Evolutionary conservation across 2,797 vertebrate species (phyloP).

Genomic region (Eutrigla gurnardus): DNA sequence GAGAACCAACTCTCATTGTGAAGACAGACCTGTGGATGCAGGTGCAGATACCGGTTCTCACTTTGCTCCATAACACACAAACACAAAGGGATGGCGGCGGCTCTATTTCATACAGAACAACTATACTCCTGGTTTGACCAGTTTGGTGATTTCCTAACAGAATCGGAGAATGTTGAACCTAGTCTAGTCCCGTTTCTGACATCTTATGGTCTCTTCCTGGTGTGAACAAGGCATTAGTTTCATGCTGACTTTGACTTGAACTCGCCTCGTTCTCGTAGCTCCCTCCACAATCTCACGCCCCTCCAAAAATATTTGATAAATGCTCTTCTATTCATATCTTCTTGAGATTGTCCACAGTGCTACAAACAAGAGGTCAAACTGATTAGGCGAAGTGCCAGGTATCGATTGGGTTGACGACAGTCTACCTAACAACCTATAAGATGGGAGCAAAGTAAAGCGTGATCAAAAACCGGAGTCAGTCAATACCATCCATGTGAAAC

Average conservation of each 20-base stretch:
- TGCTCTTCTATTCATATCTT: neutral
- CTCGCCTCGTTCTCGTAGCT: neutral
- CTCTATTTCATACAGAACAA: neutral
- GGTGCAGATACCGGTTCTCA: neutral
- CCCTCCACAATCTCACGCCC: neutral
- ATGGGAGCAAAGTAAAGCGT: neutral
- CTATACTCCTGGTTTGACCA: neutral
- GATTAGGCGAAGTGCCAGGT: neutral
- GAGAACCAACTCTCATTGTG: conserved; percentile 40
- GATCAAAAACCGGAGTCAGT: neutral
- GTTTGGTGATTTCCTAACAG: neutral
- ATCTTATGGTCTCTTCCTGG: neutral
- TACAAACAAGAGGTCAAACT: neutral
- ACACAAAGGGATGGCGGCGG: conserved; percentile 6
- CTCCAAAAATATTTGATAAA: conserved; percentile 8
- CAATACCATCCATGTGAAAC: neutral
- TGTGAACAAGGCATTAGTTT: neutral
- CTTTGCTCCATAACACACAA: conserved; percentile 5
- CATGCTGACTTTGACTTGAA: neutral
- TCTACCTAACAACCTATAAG: too few relatives aligned
- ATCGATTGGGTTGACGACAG: accelerated
- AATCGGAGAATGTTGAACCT: too few relatives aligned
- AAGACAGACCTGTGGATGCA: neutral
- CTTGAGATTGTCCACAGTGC: neutral
- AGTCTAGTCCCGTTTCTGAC: neutral